phyloP scores from a whole-genome alignment of 2,888 invertebrate species.

The Erebia palarica region DNA sequence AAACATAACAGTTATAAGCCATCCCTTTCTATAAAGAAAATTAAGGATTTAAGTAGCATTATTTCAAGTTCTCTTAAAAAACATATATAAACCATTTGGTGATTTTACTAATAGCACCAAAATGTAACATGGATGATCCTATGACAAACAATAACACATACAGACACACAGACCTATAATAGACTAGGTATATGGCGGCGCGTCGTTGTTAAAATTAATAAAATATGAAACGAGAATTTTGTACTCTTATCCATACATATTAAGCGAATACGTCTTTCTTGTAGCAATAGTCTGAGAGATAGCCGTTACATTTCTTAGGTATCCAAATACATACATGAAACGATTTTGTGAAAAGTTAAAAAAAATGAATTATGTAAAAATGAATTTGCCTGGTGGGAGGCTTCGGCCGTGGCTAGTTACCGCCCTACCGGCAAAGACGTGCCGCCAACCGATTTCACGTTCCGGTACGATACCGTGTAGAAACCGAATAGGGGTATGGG shows the following conservation, averaged over 20 bases:
- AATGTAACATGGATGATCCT: background rate
- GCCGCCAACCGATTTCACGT: too few species aligned
- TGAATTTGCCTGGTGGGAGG: too few species aligned
- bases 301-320: background rate
- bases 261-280: conserved; percentile 9
- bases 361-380: too few species aligned
- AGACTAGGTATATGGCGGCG: conserved; percentile 37
- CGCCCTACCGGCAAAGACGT: too few species aligned
- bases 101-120: background rate
- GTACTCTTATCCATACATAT: conserved; percentile 24
- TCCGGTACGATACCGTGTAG: too few species aligned
- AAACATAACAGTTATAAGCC: background rate
- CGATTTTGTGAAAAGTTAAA: too few species aligned
- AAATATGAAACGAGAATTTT: conserved; percentile 25
- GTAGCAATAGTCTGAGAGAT: background rate
- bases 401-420: too few species aligned
- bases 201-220: conserved; percentile 20
- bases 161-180: conserved; percentile 18
- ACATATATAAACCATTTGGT: background rate
- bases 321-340: background rate
- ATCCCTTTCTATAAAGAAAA: background rate
- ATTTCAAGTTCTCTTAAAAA: background rate
- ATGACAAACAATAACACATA: background rate
- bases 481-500: too few species aligned
- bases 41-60: background rate